phyloP scores from a whole-genome alignment of 2,113 vertebrate species.

The Martes martes region DNA sequence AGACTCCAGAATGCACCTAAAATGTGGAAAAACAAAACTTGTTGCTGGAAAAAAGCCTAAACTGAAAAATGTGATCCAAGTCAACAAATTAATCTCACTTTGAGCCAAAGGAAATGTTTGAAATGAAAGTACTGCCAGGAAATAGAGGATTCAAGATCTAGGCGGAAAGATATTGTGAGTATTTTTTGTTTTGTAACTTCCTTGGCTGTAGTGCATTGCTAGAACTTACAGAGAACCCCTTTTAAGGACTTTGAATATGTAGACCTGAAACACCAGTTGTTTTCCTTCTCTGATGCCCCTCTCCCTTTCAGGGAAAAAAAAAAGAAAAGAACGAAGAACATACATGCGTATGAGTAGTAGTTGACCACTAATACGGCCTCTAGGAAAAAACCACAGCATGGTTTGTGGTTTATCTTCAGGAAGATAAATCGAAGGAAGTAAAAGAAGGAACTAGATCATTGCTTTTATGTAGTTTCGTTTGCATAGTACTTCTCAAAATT shows the following conservation, averaged over 20 bases:
- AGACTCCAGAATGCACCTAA: constrained; percentile 65
- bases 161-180: neutral
- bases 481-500: constrained; percentile 56
- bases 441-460: constrained; percentile 68
- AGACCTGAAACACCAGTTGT: neutral
- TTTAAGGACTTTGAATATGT: neutral
- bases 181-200: neutral
- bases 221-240: neutral
- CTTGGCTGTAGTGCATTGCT: neutral
- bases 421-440: constrained; percentile 70
- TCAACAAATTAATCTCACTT: constrained; percentile 67
- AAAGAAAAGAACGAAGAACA: neutral
- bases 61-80: constrained; percentile 64
- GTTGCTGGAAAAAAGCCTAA: constrained; percentile 66
- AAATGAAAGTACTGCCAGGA: constrained; percentile 56
- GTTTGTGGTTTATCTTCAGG: constrained; percentile 77
- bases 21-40: constrained; percentile 69
- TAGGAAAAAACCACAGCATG: constrained; percentile 54
- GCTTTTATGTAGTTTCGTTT: constrained; percentile 55
- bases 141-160: constrained; percentile 21
- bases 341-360: neutral
- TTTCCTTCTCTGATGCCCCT: neutral
- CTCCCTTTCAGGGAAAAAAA: neutral
- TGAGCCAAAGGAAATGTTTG: constrained; percentile 62
- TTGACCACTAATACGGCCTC: constrained; percentile 65